Evolutionary conservation across 2,797 vertebrate genomes (phyloP).

Genomic region (Naso thynnoides): DNA sequence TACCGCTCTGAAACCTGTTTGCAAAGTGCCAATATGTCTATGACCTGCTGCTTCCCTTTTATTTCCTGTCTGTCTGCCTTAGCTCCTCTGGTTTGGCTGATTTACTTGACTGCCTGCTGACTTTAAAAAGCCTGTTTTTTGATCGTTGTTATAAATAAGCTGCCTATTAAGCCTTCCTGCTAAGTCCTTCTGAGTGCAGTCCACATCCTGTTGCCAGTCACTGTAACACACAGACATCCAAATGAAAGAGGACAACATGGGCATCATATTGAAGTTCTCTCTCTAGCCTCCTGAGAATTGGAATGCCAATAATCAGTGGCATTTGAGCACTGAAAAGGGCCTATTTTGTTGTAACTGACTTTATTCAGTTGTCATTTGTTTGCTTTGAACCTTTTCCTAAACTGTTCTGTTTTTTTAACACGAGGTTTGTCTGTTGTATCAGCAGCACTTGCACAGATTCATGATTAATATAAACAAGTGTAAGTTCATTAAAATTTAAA

Average conservation of each 20-base stretch:
- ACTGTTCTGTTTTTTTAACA: not conserved
- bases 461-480: not conserved
- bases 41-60: conserved; percentile 18
- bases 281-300: conserved; percentile 1
- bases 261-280: conserved; percentile 9
- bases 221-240: conserved; percentile 24
- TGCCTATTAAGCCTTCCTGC: conserved; percentile 15
- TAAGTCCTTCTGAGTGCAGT: conserved; percentile 26
- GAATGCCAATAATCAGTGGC: not conserved
- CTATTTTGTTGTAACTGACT: not conserved
- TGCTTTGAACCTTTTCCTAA: not conserved
- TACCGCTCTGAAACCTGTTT: not conserved
- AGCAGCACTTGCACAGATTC: not conserved
- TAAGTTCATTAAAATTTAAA: not conserved
- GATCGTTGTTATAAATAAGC: conserved; percentile 20
- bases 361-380: not conserved
- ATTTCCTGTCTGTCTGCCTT: conserved; percentile 16
- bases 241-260: conserved; percentile 28
- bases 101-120: not conserved
- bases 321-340: not conserved
- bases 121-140: conserved; percentile 18
- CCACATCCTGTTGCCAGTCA: conserved; percentile 24
- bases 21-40: not conserved
- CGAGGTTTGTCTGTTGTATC: not conserved
- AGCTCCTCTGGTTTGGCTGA: conserved; percentile 19